Evolutionary conservation across 1,140 invertebrate species (phyloP).

Genomic region (Acromyrmex charruanus): DNA sequence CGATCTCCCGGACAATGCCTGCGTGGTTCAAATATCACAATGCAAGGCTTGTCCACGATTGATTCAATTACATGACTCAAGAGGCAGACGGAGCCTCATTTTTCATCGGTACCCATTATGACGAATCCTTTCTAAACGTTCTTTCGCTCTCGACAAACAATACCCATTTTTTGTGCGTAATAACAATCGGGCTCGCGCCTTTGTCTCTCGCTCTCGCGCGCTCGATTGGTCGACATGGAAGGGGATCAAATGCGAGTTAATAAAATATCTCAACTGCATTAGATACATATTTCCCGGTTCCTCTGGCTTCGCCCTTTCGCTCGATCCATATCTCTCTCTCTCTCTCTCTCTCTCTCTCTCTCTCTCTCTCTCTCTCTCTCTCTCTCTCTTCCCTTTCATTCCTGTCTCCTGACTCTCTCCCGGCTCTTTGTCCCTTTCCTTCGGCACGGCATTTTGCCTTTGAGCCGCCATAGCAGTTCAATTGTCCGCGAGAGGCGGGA

Average conservation of each 20-base stretch:
- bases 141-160: slow-evolving; percentile 15
- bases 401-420: not conserved
- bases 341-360: slow-evolving; percentile 15
- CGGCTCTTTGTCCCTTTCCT: slow-evolving; percentile 41
- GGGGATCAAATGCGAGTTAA: slow-evolving; percentile 25
- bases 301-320: not conserved
- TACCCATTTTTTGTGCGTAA: slow-evolving; percentile 28
- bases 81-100: slow-evolving; percentile 33
- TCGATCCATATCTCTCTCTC: not conserved
- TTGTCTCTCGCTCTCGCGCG: slow-evolving; percentile 7
- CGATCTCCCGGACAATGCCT: slow-evolving; percentile 23
- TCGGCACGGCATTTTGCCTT: slow-evolving; percentile 32
- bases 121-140: slow-evolving; percentile 36
- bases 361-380: not conserved
- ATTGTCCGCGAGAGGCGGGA: slow-evolving; percentile 68
- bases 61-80: slow-evolving; percentile 58
- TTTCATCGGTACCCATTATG: slow-evolving; percentile 43
- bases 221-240: not conserved
- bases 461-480: slow-evolving; percentile 69
- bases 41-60: slow-evolving; percentile 36
- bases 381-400: slow-evolving; percentile 27
- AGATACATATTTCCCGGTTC: slow-evolving; percentile 37
- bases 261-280: slow-evolving; percentile 41
- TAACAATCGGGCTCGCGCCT: slow-evolving; percentile 16
- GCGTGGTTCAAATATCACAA: slow-evolving; percentile 14